Evolutionary conservation across 2,113 vertebrate genomes (phyloP), one percentile per base, ranked within the genome.

Genomic region (Antidorcas marsupialis): DNA sequence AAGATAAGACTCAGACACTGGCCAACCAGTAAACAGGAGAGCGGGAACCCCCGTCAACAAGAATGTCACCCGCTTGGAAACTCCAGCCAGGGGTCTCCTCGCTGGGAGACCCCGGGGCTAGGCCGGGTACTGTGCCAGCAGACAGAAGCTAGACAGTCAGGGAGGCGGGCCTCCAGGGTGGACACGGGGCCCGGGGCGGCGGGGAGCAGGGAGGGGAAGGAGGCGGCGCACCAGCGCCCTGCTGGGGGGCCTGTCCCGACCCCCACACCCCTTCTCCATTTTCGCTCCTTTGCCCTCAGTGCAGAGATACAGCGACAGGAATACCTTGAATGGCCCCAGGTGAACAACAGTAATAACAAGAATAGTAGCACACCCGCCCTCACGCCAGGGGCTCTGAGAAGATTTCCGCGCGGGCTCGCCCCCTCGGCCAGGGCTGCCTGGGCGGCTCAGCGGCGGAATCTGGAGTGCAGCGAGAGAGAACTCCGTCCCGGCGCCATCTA

Each of bases 341-440:
- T 11, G 27, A 89, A 15, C 15, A 28, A 23, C 12, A 53, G 33
- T 36, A 83, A n/a, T 21, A 12, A n/a, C 5, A 30, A 17, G 3
- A 47, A 21, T 2, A 33, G 7, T 7, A 33, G 17, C 1, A 7
- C 47, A 50, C 8, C 87, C 60, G 85, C 52, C 50, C 25, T 16
- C 28, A 5, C 23, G 12, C 74, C 6, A n/a, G 60, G 67, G 47
- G 13, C 91, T 28, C 23, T 1, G n/a, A 50, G 71, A 15, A 50
- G 71, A 15, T 6, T 47, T 27, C 36, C 0, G 2, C 6, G 28
- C 25, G 9, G 3, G 50, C 6, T 39, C 25, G 11, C 0, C 30
- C 52, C 96, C 83, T 28, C 7, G 39, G 17, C 76, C 17, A 33
- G 52, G 2, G 33, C 19, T 12, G 6, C 13, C 43, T 1, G 10